These are phyloP conservation scores for Anaspis maculata DNA, from an alignment of 2,888 invertebrate genomes.

Conservation along the genomic window DNA sequence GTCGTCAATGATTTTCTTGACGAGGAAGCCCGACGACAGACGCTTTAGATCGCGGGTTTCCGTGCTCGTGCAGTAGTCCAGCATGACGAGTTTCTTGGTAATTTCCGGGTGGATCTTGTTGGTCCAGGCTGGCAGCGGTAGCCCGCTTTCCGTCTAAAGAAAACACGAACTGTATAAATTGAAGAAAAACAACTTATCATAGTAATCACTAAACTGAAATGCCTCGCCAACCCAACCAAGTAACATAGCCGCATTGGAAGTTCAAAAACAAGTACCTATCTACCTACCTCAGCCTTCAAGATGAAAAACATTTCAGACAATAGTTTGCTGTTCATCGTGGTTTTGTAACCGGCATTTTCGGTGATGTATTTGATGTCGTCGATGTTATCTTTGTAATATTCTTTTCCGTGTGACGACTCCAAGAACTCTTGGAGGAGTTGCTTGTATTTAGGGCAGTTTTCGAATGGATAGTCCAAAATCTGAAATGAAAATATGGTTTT, in stretches of 20 bases:
- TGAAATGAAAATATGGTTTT: constrained; percentile 8
- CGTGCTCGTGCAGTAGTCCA: constrained; percentile 35
- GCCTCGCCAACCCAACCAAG: no score
- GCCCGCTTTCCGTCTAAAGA: constrained; percentile 29
- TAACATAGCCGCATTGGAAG: no score
- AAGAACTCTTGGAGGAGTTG: constrained; percentile 15
- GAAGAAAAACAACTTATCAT: constrained; percentile 2
- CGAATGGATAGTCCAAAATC: constrained; percentile 20
- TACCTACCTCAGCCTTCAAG: constrained; percentile 22
- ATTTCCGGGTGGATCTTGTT: constrained; percentile 19
- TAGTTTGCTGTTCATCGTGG: constrained; percentile 16
- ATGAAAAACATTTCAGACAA: constrained; percentile 23
- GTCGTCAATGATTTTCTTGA: constrained; percentile 8
- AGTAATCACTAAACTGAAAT: neutral
- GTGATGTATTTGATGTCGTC: constrained; percentile 12
- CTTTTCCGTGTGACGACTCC: constrained; percentile 18
- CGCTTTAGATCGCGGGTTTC: constrained; percentile 10
- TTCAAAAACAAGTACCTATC: no score
- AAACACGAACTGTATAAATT: constrained; percentile 13
- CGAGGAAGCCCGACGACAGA: constrained; percentile 14
- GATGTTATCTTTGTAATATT: constrained; percentile 16
- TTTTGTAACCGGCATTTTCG: constrained; percentile 16
- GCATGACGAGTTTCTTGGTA: constrained; percentile 24
- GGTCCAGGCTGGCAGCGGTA: constrained; percentile 35
- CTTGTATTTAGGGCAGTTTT: constrained; percentile 17